Conservation (phyloP, 2,797 vertebrate genomes). For the Girardinus metallicus region DNA sequence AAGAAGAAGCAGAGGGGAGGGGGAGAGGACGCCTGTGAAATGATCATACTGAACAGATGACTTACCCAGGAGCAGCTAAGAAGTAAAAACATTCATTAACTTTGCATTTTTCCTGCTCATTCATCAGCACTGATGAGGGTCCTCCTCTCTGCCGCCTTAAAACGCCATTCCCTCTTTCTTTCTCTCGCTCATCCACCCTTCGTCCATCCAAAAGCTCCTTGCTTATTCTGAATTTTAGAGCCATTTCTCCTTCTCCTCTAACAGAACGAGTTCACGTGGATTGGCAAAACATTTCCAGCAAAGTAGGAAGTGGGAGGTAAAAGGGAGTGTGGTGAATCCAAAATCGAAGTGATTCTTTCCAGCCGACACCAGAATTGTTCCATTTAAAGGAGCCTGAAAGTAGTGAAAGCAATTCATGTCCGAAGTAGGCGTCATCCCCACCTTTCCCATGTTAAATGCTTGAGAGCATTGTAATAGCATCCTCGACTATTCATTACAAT, state of each 20-base stretch:
- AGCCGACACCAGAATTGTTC: not conserved
- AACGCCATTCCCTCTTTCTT: not conserved
- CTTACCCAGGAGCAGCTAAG: conserved; percentile 12
- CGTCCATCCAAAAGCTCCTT: not conserved
- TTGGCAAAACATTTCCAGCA: not conserved
- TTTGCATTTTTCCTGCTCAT: conserved; percentile 18
- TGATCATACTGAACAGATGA: not conserved
- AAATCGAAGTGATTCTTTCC: not conserved
- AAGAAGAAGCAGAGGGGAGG: not conserved
- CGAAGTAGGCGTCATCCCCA: not conserved
- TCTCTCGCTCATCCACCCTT: not conserved
- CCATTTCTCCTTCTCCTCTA: conserved; percentile 12
- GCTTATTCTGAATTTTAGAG: not conserved
- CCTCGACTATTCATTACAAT: not conserved
- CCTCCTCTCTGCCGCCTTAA: conserved; percentile 22
- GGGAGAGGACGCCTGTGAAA: conserved; percentile 8
- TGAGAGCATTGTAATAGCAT: not conserved
- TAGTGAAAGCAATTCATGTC: not conserved
- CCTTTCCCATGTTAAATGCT: not conserved
- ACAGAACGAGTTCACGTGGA: conserved; percentile 2
- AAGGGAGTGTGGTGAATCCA: not conserved
- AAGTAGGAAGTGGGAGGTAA: not conserved
- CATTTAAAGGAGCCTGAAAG: not conserved
- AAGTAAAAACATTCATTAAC: conserved; percentile 37
- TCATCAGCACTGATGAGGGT: conserved; percentile 33